These are phyloP conservation scores for Salmo trutta DNA, from an alignment of 2,797 vertebrate species.

Conservation along the genomic window DNA sequence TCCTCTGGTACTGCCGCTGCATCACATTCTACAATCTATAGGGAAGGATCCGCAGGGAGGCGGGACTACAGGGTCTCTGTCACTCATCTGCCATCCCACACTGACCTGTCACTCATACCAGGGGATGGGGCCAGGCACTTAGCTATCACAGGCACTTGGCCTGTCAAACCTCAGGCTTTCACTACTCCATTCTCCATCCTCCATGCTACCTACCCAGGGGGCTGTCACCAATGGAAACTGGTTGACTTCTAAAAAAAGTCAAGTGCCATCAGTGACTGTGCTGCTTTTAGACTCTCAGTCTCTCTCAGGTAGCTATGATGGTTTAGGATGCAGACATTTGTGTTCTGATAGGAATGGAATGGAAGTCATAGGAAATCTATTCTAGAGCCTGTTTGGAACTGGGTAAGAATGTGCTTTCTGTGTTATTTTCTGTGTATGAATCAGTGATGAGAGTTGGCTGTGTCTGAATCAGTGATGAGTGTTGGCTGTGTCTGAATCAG, in stretches of 20 bases:
- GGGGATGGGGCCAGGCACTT: neutral
- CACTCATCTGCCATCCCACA: slow-evolving; percentile 38
- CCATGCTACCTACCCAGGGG: slow-evolving; percentile 7
- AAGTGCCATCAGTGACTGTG: slow-evolving; percentile 27
- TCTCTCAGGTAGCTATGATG: neutral
- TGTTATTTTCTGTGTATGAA: too few species aligned
- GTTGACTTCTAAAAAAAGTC: neutral
- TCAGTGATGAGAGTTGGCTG: neutral
- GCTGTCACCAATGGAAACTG: neutral
- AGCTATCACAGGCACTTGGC: slow-evolving; percentile 55
- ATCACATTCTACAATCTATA: neutral
- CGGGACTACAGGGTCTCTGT: slow-evolving; percentile 30
- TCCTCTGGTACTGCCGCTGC: neutral
- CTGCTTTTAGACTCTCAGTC: slow-evolving; percentile 3
- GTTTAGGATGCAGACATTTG: neutral
- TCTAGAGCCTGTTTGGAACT: neutral
- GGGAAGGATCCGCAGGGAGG: slow-evolving; percentile 3
- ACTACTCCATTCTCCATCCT: slow-evolving; percentile 39
- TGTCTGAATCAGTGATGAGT: neutral
- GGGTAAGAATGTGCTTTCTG: neutral
- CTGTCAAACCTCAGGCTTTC: slow-evolving; percentile 57
- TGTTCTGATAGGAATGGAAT: neutral
- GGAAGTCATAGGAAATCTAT: neutral
- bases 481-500: neutral
- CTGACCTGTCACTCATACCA: neutral